Percentiles rank a stretch among this genome's conserved stretches.
These are phyloP conservation scores for Pseudochromis fuscus DNA, from an alignment of 2,797 vertebrate species.

Conservation along the genomic window DNA sequence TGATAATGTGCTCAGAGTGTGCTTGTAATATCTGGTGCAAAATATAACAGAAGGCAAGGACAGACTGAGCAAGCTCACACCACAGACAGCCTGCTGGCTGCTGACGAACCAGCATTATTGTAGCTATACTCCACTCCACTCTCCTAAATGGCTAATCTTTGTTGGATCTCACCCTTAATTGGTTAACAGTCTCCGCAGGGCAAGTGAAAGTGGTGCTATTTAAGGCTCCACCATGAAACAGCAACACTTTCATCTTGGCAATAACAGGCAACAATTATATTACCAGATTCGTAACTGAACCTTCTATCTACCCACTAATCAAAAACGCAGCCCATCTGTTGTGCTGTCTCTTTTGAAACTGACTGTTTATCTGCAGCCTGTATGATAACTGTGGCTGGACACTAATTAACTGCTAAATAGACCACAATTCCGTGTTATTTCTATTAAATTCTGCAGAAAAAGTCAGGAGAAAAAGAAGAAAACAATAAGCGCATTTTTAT, in stretches of 20 bases:
- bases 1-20: constrained; percentile 55
- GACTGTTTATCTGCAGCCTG: constrained; percentile 82
- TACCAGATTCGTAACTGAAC: constrained; percentile 85
- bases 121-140: constrained; percentile 82
- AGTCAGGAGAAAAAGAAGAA: constrained; percentile 37
- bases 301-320: constrained; percentile 87
- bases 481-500: constrained; percentile 69
- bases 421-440: constrained; percentile 79
- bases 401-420: constrained; percentile 83
- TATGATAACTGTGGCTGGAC: constrained; percentile 84
- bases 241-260: constrained; percentile 88
- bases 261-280: constrained; percentile 89
- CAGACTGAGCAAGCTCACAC: constrained; percentile 81
- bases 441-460: constrained; percentile 68
- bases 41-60: constrained; percentile 82
- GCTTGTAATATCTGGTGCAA: constrained; percentile 68
- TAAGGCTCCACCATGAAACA: constrained; percentile 86
- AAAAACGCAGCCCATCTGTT: constrained; percentile 88
- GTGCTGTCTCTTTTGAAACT: constrained; percentile 82
- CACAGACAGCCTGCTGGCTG: constrained; percentile 82
- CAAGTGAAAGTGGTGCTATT: constrained; percentile 87
- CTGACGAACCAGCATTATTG: constrained; percentile 82
- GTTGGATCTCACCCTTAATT: constrained; percentile 88
- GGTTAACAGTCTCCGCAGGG: constrained; percentile 88
- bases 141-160: constrained; percentile 87